phyloP scores from a whole-genome alignment of 2,113 vertebrate species.

The Falco punctatus region DNA sequence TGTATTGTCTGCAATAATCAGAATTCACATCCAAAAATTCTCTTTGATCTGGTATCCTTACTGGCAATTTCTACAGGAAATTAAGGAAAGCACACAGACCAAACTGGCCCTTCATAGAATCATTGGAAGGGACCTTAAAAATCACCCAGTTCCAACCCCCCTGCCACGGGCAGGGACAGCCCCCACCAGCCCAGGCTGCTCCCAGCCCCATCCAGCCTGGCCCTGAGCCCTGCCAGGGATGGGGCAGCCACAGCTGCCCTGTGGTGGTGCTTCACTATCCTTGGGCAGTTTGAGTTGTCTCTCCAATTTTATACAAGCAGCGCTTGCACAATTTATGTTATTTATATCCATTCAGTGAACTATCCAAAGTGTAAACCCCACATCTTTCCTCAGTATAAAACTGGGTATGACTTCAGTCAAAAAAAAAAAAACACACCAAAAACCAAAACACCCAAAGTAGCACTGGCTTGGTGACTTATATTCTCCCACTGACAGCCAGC shows the following conservation, averaged over 20 bases:
- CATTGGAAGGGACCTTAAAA: too few species aligned
- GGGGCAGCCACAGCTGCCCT: too few species aligned
- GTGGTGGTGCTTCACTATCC: too few species aligned
- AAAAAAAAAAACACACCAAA: neutral
- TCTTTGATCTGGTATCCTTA: neutral
- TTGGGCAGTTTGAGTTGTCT: neutral
- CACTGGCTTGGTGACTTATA: neutral
- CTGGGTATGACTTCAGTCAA: neutral
- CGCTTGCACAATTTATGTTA: neutral
- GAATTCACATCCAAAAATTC: neutral
- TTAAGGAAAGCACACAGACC: neutral
- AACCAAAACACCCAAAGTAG: neutral
- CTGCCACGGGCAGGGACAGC: too few species aligned
- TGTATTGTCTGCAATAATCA: neutral
- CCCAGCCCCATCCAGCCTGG: too few species aligned
- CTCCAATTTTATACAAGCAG: neutral
- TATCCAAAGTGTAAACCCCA: neutral
- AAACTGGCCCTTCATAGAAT: neutral
- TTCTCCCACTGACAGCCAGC: neutral
- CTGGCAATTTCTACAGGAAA: neutral
- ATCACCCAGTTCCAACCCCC: too few species aligned
- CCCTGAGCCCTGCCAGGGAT: too few species aligned
- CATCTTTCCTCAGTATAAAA: neutral
- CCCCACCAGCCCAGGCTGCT: too few species aligned
- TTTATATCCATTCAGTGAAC: neutral